Evolutionary conservation across 1,140 invertebrate species (phyloP), one percentile per base, ranked within the genome.

Genomic region (Bactericera cockerelli): DNA sequence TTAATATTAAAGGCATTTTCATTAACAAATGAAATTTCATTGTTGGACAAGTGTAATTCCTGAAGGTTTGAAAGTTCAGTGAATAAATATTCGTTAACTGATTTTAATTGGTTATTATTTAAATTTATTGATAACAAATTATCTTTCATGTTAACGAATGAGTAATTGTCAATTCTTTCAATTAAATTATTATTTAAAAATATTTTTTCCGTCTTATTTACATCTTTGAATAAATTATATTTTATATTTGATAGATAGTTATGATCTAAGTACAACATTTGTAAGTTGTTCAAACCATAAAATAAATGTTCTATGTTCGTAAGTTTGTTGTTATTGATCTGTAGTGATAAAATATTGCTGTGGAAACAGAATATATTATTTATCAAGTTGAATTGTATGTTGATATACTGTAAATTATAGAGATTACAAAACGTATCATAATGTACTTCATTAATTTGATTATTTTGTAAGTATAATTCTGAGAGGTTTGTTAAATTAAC

Each of bases 181-280:
- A 49, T 49, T 3, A 49, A 80, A 71, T 93, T 93, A 65, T 92
- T 85, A 56, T 82, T 87, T 58, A 93, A 70, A 71, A 89, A 89
- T 2, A 92, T 72, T 56, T 86, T 76, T 66, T 88, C 82, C 42
- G 89, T 80, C 33, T 82, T 75, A 3, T 80, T 67, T 14, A 89
- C 75, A 71, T 90, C 87, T 55, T 76, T 76, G 67, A 91, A 90
- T 42, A 90, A 49, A n/a, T 49, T 49, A 49, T 49, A n/a, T 49
- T 49, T 49, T 10, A 49, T 49, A 49, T 49, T 49, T 19, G 22
- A 6, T 49, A 49, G 19, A 49, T 49, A 49, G 22, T 49, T 49
- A 49, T 49, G n/a, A n/a, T 49, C 19, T 49, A 49, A 49, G 22
- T 49, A 49, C n/a, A 49, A 8, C n/a, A 49, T 49, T n/a, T 49